A percentile compares a stretch with the other conserved stretches of the same genome.
Evolutionary conservation across 2,113 vertebrate species (phyloP).

Genomic region (Beaufortia kweichowensis): DNA sequence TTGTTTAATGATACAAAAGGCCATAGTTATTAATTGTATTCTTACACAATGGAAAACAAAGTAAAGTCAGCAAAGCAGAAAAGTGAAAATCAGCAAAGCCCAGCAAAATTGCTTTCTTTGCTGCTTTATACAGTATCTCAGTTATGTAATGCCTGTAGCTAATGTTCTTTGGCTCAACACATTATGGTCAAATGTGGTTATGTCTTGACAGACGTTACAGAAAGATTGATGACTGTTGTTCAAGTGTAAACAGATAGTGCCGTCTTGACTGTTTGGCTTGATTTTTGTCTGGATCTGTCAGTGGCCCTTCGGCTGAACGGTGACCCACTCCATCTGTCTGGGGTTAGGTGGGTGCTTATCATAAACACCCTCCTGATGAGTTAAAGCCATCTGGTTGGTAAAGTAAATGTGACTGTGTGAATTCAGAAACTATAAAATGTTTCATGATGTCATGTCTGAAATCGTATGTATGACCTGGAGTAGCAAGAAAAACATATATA

Average conservation of each 20-base stretch:
- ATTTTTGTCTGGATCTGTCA: slow-evolving; percentile 14
- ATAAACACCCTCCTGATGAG: background rate
- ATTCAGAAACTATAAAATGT: background rate
- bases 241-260: slow-evolving; percentile 28
- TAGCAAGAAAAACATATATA: too few species aligned
- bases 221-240: slow-evolving; percentile 17
- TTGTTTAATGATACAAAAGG: background rate
- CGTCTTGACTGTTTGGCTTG: slow-evolving; percentile 12
- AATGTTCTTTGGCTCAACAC: slow-evolving; percentile 15
- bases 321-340: slow-evolving; percentile 63
- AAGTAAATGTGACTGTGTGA: background rate
- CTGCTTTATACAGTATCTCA: background rate
- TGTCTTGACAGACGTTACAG: background rate
- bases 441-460: background rate
- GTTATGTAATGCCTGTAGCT: slow-evolving; percentile 21
- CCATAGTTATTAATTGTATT: background rate
- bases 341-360: slow-evolving; percentile 48
- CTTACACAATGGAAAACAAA: slow-evolving; percentile 7
- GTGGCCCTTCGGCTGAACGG: slow-evolving; percentile 3
- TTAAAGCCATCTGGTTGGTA: background rate
- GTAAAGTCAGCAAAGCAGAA: too few species aligned
- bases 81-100: slow-evolving; percentile 16
- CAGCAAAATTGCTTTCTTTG: slow-evolving; percentile 14
- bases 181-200: slow-evolving; percentile 14
- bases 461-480: too few species aligned